A percentile compares a stretch with the other conserved stretches of the same genome.
Evolutionary conservation across 23 tunicate species (phyloP).

Genomic region (Pegea sp.): DNA sequence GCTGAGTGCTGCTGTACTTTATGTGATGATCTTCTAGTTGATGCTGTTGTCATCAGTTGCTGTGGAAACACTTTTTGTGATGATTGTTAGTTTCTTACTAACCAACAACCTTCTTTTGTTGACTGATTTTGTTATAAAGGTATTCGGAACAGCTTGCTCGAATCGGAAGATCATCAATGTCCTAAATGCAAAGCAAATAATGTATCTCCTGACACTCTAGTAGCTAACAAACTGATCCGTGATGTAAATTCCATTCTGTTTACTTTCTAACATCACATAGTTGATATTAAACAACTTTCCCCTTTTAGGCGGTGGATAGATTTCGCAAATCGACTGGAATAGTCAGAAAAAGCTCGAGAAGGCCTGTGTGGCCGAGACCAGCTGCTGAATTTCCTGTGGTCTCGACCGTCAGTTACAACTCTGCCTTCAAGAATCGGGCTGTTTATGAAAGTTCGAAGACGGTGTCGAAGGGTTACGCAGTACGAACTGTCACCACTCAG

Average conservation of each 20-base stretch:
- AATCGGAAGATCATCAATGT: constrained; percentile 71
- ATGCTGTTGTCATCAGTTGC: constrained; percentile 78
- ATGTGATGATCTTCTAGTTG: constrained; percentile 71
- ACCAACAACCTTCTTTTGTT: not conserved
- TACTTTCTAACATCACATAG: too few species aligned
- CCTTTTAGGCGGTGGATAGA: constrained; percentile 70
- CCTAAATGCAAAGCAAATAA: constrained; percentile 61
- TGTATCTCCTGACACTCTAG: constrained; percentile 73
- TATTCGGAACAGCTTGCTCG: constrained; percentile 63
- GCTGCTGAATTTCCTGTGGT: too few species aligned
- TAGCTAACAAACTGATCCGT: constrained; percentile 60
- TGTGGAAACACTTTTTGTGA: constrained; percentile 88
- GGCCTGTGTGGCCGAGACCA: constrained; percentile 92
- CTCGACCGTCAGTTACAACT: too few species aligned
- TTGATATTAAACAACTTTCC: too few species aligned
- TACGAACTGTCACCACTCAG: too few species aligned
- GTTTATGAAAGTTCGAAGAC: too few species aligned
- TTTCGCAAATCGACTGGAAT: constrained; percentile 76
- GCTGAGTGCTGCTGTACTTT: constrained; percentile 69
- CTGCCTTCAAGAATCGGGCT: too few species aligned
- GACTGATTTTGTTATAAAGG: too few species aligned
- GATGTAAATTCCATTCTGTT: too few species aligned
- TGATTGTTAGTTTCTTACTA: constrained; percentile 31
- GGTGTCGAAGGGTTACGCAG: too few species aligned
- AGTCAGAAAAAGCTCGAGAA: constrained; percentile 29